Evolutionary conservation across 2,113 vertebrate genomes (phyloP).

Genomic region (Neotragus pygmaeus): DNA sequence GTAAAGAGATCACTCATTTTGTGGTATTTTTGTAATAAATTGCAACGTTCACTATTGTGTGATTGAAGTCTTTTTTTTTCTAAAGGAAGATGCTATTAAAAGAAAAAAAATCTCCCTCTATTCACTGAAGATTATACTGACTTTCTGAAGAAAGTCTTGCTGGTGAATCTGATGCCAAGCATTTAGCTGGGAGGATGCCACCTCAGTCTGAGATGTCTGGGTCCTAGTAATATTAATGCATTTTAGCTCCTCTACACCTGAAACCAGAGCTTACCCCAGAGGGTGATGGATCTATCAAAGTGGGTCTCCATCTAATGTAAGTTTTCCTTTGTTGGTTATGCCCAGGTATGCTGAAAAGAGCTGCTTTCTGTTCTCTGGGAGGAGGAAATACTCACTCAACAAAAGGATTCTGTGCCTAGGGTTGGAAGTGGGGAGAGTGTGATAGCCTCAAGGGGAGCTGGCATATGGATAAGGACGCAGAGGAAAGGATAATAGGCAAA

Average conservation of each 20-base stretch:
- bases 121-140: background rate
- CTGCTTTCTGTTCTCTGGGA: background rate
- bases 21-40: conserved; percentile 29
- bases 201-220: background rate
- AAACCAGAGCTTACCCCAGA: background rate
- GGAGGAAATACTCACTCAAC: background rate
- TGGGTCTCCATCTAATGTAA: background rate
- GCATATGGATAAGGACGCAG: background rate
- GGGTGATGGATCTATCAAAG: background rate
- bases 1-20: background rate
- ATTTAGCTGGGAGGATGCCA: background rate
- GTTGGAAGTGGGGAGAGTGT: background rate
- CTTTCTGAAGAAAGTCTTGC: background rate
- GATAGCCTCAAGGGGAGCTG: background rate
- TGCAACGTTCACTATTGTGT: background rate
- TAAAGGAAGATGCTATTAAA: background rate
- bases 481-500: background rate
- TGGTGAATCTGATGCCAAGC: background rate
- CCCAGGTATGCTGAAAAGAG: background rate
- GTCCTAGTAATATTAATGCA: background rate
- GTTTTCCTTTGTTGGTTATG: background rate
- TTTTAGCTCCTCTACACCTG: background rate
- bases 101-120: background rate
- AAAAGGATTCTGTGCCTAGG: background rate
- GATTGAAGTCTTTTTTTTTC: background rate